phyloP scores from a whole-genome alignment of 2,113 vertebrate genomes.

The Aptenodytes patagonicus region DNA sequence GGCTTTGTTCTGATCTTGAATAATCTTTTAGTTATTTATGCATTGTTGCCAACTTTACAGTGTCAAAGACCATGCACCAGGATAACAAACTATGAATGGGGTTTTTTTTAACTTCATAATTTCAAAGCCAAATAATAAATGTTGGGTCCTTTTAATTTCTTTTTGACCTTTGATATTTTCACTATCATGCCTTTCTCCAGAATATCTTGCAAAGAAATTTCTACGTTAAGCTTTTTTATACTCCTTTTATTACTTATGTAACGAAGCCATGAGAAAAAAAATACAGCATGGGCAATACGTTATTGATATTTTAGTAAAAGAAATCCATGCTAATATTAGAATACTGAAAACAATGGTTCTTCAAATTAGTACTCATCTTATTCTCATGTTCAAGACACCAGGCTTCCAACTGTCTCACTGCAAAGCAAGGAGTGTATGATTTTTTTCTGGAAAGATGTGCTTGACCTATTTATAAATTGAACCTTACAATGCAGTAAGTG shows the following conservation, averaged over 20 bases:
- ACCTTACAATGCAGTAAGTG: background rate
- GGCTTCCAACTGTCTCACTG: background rate
- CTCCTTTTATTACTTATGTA: background rate
- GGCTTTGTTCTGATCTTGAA: background rate
- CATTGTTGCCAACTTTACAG: background rate
- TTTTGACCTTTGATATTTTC: background rate
- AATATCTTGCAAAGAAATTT: background rate
- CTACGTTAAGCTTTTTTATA: background rate
- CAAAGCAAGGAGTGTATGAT: background rate
- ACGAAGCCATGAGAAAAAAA: background rate
- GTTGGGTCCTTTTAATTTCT: background rate
- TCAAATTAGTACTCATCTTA: background rate
- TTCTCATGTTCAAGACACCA: background rate
- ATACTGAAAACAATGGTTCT: background rate
- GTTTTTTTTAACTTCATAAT: background rate
- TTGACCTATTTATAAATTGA: background rate
- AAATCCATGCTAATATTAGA: background rate
- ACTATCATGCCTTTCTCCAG: background rate
- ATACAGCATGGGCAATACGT: background rate
- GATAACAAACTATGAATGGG: background rate
- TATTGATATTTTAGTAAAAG: background rate
- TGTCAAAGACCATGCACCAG: background rate
- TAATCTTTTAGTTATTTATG: background rate
- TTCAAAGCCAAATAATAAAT: background rate
- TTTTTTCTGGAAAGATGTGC: background rate